These are phyloP conservation scores for Hypolimnas misippus DNA, from an alignment of 2,888 invertebrate species.

Conservation along the genomic window DNA sequence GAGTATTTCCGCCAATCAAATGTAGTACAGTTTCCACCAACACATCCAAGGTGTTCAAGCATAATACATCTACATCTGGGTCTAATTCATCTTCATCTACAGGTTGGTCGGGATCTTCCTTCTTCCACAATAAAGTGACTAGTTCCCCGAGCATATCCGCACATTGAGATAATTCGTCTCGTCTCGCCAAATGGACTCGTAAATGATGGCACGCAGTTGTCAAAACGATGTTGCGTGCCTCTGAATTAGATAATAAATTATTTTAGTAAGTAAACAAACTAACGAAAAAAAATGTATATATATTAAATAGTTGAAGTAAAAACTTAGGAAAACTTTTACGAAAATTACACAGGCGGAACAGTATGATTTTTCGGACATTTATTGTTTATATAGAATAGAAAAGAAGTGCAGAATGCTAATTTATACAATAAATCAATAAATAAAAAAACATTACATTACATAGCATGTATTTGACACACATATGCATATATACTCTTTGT, in stretches of 20 bases:
- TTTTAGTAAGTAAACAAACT: too few relatives aligned
- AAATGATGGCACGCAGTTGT: conserved; percentile 94
- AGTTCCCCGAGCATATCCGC: conserved; percentile 95
- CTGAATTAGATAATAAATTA: conserved; percentile 79
- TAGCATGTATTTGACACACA: too few relatives aligned
- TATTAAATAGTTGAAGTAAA: too few relatives aligned
- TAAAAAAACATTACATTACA: too few relatives aligned
- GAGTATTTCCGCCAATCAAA: conserved; percentile 90
- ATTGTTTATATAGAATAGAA: too few relatives aligned
- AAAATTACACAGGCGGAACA: too few relatives aligned
- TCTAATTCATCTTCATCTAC: conserved; percentile 72
- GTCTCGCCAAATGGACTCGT: conserved; percentile 90
- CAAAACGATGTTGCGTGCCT: conserved; percentile 92
- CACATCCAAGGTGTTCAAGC: conserved; percentile 91
- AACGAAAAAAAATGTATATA: too few relatives aligned
- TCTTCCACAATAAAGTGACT: conserved; percentile 84
- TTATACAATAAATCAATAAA: too few relatives aligned
- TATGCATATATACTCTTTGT: too few relatives aligned
- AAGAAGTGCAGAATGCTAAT: too few relatives aligned
- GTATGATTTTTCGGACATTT: too few relatives aligned
- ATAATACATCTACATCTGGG: conserved; percentile 92
- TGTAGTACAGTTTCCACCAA: conserved; percentile 93
- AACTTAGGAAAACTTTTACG: too few relatives aligned
- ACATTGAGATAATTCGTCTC: conserved; percentile 92
- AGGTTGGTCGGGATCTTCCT: conserved; percentile 72